A percentile compares a stretch with the other conserved stretches of the same genome.
Evolutionary conservation across 1,140 invertebrate species (phyloP).

Genomic region (Propsilocerus akamusi): DNA sequence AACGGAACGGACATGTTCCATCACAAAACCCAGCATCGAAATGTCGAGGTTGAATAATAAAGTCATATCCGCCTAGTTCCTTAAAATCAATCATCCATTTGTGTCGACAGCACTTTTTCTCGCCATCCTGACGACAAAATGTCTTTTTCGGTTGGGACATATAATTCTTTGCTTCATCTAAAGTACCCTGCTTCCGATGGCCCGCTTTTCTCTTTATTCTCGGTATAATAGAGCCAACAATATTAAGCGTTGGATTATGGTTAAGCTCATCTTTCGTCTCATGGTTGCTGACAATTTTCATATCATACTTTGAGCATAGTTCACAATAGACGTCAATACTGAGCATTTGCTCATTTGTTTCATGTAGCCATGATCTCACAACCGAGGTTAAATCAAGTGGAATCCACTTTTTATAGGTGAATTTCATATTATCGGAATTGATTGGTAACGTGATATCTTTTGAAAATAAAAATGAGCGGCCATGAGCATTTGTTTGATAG

Average conservation of each 20-base stretch:
- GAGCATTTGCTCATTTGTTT: conserved; percentile 23
- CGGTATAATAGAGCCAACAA: conserved; percentile 20
- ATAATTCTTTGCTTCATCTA: conserved; percentile 16
- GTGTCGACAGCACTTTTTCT: conserved; percentile 43
- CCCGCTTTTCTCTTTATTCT: conserved; percentile 8
- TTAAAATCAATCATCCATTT: conserved; percentile 42
- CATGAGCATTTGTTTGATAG: neutral
- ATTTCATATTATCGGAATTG: neutral
- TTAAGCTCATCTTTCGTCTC: conserved; percentile 7
- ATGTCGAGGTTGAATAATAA: conserved; percentile 44
- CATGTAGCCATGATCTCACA: conserved; percentile 27
- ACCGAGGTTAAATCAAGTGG: conserved; percentile 33
- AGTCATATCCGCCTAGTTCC: conserved; percentile 45
- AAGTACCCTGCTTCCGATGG: neutral
- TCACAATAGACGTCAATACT: conserved; percentile 30
- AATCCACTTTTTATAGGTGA: conserved; percentile 24
- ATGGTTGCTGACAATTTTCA: conserved; percentile 18
- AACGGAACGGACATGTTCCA: conserved; percentile 46
- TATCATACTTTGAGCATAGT: conserved; percentile 17
- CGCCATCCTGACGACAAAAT: conserved; percentile 25
- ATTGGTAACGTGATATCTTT: neutral
- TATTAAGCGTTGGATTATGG: conserved; percentile 23
- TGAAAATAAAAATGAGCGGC: neutral
- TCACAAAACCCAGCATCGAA: conserved; percentile 57
- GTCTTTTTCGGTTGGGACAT: conserved; percentile 23